Evolutionary conservation across 2,888 invertebrate genomes (phyloP), one percentile per base, ranked within the genome.

Genomic region (Thera britannica): DNA sequence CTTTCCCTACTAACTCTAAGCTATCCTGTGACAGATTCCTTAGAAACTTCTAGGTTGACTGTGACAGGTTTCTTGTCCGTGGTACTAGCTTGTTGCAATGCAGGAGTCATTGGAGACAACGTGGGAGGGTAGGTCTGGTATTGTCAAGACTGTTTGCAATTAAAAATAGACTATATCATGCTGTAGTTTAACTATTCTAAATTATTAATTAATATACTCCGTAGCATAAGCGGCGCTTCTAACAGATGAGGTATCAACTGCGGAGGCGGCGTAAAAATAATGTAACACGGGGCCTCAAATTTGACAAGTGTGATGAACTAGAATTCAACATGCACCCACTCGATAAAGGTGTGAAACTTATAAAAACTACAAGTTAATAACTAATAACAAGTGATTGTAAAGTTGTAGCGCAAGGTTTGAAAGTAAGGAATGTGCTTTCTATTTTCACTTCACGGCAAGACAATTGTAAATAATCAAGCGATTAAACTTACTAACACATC

Each of bases 261-360:
- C 23, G 23, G 23, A 23, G 23, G 23, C 23, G 23, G 7, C 41
- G 7, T 7, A 41, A 46, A 46, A 46, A 46, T 9, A 9, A 46
- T 4, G 57, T 63, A 49, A 49, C 57, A 51, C 23, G 46, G 23
- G 11, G 9, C 11, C 0, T 57, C 35, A 35, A 34, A 35, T 54
- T 11, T 9, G n/a, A 57, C 57, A 46, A 58, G 46, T 46, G 11
- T 58, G 34, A 11, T 62, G 73, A 74, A 78, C 71, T 70, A 78
- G 78, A 79, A 76, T 79, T 65, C 77, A 72, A 69, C 73, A 12
- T 12, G 5, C 71, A 75, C 79, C 77, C 76, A 79, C 77, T 77
- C 75, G 59, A 56, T 72, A 64, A 68, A 72, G 70, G 75, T 75
- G 76, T 70, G 71, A 73, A 67, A 52, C 41, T 51, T 34, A 58